Conservation (phyloP, 2,888 invertebrate genomes). For the Papilio elwesi region DNA sequence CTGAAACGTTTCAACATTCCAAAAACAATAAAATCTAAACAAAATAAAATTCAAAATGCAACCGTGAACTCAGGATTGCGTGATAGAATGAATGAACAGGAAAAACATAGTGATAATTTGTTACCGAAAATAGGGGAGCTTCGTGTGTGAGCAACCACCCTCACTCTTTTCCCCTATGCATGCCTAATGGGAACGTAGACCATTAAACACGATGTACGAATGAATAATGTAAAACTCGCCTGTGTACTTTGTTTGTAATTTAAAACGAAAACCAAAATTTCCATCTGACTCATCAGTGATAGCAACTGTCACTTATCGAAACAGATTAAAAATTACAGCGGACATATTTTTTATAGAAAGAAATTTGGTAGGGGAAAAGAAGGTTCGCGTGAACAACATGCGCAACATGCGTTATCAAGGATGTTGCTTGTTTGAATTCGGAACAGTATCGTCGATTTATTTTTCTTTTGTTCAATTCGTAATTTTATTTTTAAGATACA, state of each 20-base stretch:
- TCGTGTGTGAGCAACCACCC: slow-evolving; percentile 12
- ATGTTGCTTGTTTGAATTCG: no score
- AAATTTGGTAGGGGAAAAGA: no score
- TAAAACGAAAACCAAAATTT: neutral
- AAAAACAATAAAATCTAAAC: slow-evolving; percentile 12
- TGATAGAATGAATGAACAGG: slow-evolving; percentile 17
- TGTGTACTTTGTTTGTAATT: neutral
- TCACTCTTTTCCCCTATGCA: slow-evolving; percentile 6
- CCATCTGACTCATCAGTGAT: neutral
- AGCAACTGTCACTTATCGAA: neutral
- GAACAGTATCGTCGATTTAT: no score
- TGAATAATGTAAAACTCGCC: slow-evolving; percentile 48
- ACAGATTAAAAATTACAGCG: neutral
- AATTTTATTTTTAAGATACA: no score
- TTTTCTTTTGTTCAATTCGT: no score
- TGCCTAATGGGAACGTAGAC: slow-evolving; percentile 28
- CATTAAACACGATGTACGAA: slow-evolving; percentile 53
- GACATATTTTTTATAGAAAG: no score
- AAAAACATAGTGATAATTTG: slow-evolving; percentile 25
- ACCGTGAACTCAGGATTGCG: slow-evolving; percentile 9
- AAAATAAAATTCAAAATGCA: slow-evolving; percentile 14
- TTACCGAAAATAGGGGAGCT: slow-evolving; percentile 20
- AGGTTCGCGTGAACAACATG: no score
- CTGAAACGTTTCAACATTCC: no score
- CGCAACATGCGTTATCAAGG: no score